These are phyloP conservation scores for Zoanthus solanderi DNA, from an alignment of 92 coral and sea anemone genomes.

Conservation along the genomic window DNA sequence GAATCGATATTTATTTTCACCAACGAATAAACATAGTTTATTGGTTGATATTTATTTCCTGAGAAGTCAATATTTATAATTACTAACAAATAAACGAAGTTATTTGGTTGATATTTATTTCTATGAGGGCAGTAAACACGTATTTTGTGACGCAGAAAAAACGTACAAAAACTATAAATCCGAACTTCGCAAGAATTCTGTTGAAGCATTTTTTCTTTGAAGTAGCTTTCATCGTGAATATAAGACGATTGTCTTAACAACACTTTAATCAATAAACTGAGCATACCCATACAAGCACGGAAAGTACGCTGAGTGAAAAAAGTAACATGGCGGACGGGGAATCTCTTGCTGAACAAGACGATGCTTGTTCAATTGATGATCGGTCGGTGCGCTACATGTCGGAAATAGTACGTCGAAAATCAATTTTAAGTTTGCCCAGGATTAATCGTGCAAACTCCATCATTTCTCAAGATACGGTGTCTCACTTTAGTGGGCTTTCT, in stretches of 20 bases:
- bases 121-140: neutral
- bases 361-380: neutral
- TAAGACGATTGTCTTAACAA: too few species aligned
- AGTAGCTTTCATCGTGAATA: too few species aligned
- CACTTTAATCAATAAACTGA: too few species aligned
- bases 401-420: neutral
- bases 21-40: too few species aligned
- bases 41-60: neutral
- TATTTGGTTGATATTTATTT: neutral
- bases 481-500: conserved; percentile 50
- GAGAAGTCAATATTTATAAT: too few species aligned
- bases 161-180: neutral
- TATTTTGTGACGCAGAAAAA: neutral
- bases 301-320: neutral
- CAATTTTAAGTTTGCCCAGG: neutral
- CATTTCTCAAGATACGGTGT: conserved; percentile 49
- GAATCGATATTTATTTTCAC: too few species aligned
- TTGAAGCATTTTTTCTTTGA: too few species aligned
- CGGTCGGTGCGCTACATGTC: neutral
- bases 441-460: conserved; percentile 25
- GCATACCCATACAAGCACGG: too few species aligned
- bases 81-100: too few species aligned
- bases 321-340: neutral
- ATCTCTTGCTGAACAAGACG: neutral
- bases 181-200: too few species aligned